phyloP scores from a whole-genome alignment of 2,888 invertebrate genomes.

The Germaria angustata region DNA sequence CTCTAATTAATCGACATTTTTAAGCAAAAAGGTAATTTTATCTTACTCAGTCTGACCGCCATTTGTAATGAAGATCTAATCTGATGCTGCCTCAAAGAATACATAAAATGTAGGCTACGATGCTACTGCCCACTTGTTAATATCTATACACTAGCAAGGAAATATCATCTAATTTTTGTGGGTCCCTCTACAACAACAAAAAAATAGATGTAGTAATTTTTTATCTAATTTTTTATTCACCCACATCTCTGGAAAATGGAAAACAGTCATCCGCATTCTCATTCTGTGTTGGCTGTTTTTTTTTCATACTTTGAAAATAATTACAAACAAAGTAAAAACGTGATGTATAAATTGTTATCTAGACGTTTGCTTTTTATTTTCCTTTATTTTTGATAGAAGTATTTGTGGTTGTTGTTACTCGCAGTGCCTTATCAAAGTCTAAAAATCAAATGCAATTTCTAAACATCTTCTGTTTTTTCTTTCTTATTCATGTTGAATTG shows the following conservation, averaged over 20 bases:
- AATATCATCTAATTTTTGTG: slow-evolving; percentile 34
- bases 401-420: background rate
- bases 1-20: slow-evolving; percentile 1
- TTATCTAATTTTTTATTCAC: slow-evolving; percentile 33
- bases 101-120: slow-evolving; percentile 32
- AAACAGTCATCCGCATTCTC: slow-evolving; percentile 37
- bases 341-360: slow-evolving; percentile 62
- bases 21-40: background rate
- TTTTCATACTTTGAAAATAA: slow-evolving; percentile 10
- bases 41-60: background rate
- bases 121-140: slow-evolving; percentile 41
- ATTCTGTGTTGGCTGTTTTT: background rate
- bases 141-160: slow-evolving; percentile 34
- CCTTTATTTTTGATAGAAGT: background rate
- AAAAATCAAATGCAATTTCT: slow-evolving; percentile 60
- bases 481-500: slow-evolving; percentile 10
- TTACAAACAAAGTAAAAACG: slow-evolving; percentile 46
- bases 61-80: slow-evolving; percentile 1
- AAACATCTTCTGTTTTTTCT: slow-evolving; percentile 39
- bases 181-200: too few species aligned
- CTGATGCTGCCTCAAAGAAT: background rate
- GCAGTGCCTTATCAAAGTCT: slow-evolving; percentile 50
- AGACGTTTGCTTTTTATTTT: slow-evolving; percentile 18
- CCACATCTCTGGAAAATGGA: slow-evolving; percentile 40
- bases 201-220: slow-evolving; percentile 20